Conservation (phyloP, 2,888 invertebrate genomes). For the Cecidostiba fungosa region DNA sequence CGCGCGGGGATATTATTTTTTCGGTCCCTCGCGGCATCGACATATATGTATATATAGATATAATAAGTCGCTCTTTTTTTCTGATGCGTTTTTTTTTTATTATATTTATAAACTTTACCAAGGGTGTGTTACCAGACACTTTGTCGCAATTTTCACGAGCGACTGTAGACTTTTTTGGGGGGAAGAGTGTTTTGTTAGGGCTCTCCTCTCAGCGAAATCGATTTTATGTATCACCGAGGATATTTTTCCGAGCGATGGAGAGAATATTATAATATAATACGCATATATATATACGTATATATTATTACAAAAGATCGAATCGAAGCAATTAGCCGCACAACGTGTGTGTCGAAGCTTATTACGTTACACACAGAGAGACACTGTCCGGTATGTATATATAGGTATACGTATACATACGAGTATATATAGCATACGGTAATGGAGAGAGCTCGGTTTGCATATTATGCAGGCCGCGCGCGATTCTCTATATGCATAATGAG, state of each 20-base stretch:
- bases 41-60: background rate
- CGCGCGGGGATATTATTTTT: conserved; percentile 76
- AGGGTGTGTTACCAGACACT: background rate
- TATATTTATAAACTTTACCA: background rate
- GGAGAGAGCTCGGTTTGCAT: conserved; percentile 75
- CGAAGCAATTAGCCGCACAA: background rate
- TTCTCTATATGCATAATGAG: conserved; percentile 79
- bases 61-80: background rate
- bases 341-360: background rate
- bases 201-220: background rate
- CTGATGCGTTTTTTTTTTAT: background rate
- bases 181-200: conserved; percentile 45
- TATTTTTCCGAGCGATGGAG: background rate
- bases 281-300: too few relatives aligned
- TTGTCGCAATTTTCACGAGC: background rate
- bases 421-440: conserved; percentile 71
- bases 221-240: background rate
- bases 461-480: conserved; percentile 79
- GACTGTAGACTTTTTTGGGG: conserved; percentile 7
- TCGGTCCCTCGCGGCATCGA: conserved; percentile 71
- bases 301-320: background rate
- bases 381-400: background rate
- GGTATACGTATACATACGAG: conserved; percentile 58
- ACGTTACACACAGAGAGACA: background rate
- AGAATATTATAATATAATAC: background rate